Evolutionary conservation across 2,797 vertebrate species (phyloP), one percentile per base, ranked within the genome.

Genomic region (Catharus ustulatus): DNA sequence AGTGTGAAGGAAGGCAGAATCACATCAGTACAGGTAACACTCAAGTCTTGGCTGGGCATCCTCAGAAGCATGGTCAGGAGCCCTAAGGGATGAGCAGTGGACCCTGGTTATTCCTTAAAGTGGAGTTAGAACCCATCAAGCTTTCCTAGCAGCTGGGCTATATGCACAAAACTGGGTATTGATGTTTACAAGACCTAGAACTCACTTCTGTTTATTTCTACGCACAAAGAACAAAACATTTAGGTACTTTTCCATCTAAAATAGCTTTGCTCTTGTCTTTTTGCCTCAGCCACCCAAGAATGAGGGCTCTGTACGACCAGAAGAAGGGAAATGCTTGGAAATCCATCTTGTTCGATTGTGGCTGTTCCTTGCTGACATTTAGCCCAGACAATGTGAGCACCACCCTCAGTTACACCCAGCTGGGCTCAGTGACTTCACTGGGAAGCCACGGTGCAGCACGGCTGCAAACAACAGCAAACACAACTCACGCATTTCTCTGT

Each of bases 321-420:
- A 74, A 89, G 81, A 87, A 55, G 45, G 87, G 80, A 86, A 96
- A 87, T 69, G 54, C 83, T 88, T 95, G 81, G 73, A 88, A 95
- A 96, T 92, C 76, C 52, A 84, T 78, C 57, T 79, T 12, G 3
- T 66, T 91, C 7, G 2, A 63, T 67, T 76, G 36, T 59, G 93
- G 69, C 66, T 76, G 57, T 32, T 95, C 32, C 76, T 93, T 75
- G 63, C 82, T 97, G 94, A 95, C 91, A 82, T 96, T 96, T 94
- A 96, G 80, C 49, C 38, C 77, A 94, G 89, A 91, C 92, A 96
- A 88, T 92, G 42, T 40, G 80, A 88, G 67, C 89, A 94, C 94
- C 95, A 88, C 93, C 93, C 92, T 94, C 85, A 84, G 91, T 72
- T 88, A 95, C 96, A 96, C 95, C 94, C 94, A 93, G 83, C 85